These are phyloP conservation scores for Danionella cerebrum DNA, from an alignment of 2,113 vertebrate genomes.

Conservation along the genomic window DNA sequence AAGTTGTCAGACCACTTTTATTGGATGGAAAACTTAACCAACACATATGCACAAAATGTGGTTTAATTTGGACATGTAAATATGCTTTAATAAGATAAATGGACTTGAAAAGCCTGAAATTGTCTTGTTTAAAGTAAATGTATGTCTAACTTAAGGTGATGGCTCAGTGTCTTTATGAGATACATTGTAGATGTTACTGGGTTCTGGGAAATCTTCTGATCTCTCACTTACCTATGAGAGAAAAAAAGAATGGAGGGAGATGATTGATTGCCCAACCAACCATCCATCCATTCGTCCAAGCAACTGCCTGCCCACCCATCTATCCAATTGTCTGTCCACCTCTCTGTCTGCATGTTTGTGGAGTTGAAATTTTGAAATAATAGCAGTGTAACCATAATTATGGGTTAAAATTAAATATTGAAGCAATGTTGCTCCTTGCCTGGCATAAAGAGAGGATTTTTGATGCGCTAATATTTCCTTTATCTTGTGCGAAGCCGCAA, in stretches of 20 bases:
- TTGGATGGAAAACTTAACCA: neutral
- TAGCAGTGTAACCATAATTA: no score
- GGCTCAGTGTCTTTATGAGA: neutral
- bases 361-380: no score
- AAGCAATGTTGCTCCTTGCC: no score
- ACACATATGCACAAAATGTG: neutral
- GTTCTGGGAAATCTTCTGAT: constrained; percentile 26
- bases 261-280: neutral
- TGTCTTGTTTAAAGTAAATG: neutral
- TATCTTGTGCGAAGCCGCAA: no score
- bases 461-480: no score
- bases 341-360: neutral
- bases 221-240: constrained; percentile 18
- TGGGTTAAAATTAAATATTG: no score
- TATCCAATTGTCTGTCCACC: neutral
- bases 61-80: no score
- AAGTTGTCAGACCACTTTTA: neutral
- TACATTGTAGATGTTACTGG: constrained; percentile 24
- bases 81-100: no score
- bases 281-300: neutral
- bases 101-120: neutral
- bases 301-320: neutral
- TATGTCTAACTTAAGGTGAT: neutral
- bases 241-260: neutral
- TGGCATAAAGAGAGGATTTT: no score